Conservation (phyloP, 2,888 invertebrate species). For the Patella ulyssiponensis region DNA sequence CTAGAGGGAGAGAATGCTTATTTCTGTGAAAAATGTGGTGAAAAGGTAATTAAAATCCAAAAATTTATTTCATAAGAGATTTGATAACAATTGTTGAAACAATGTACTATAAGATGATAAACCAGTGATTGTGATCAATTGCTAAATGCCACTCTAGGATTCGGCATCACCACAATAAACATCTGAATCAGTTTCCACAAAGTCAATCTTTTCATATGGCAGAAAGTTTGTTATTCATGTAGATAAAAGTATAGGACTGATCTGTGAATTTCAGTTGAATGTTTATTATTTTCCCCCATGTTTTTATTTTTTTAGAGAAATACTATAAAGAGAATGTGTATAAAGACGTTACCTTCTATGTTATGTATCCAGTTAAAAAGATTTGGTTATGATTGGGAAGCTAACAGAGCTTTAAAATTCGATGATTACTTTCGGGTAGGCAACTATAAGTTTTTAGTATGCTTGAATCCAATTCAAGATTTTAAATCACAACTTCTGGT, state of each 20-base stretch:
- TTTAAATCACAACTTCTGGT: no score
- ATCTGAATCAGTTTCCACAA: no score
- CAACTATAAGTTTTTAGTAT: not conserved
- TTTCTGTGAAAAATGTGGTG: constrained; percentile 75
- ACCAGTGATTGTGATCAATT: no score
- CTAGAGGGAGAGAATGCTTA: constrained; percentile 76
- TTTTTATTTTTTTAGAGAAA: constrained; percentile 68
- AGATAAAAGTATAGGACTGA: no score
- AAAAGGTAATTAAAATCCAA: constrained; percentile 69
- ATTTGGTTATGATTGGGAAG: constrained; percentile 76
- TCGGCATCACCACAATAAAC: no score
- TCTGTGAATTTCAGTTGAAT: not conserved
- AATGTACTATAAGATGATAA: not conserved
- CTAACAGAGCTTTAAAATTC: constrained; percentile 74
- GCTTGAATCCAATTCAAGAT: no score
- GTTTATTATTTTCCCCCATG: not conserved
- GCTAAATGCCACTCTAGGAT: no score
- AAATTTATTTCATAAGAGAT: not conserved
- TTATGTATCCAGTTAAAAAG: constrained; percentile 75
- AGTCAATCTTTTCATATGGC: no score
- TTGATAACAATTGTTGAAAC: not conserved
- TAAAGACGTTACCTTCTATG: constrained; percentile 74
- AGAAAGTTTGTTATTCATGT: no score
- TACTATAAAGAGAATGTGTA: constrained; percentile 74
- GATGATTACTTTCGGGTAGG: constrained; percentile 74